phyloP scores from a whole-genome alignment of 2,797 vertebrate species.

The Myotis daubentonii region DNA sequence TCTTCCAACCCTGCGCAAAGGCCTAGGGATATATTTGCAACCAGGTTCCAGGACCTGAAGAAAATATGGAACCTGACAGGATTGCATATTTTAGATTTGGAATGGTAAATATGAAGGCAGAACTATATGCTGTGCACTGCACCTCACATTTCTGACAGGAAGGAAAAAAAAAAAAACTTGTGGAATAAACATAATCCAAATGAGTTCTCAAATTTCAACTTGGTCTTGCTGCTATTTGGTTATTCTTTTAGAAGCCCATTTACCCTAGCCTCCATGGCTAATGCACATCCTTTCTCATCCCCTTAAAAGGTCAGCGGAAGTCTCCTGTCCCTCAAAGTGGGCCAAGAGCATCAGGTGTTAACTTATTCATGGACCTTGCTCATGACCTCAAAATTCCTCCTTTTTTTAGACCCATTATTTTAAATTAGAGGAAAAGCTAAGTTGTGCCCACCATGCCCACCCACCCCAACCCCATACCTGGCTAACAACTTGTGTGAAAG shows the following conservation, averaged over 20 bases:
- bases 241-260: background rate
- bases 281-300: background rate
- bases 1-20: background rate
- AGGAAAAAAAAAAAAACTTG: background rate
- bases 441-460: background rate
- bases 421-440: background rate
- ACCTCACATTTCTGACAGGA: constrained; percentile 17
- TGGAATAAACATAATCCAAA: background rate
- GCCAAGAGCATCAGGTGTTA: background rate
- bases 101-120: background rate
- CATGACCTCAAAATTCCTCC: background rate
- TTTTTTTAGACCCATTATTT: background rate
- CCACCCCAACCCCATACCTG: background rate
- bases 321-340: background rate
- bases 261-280: background rate
- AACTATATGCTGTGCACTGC: background rate
- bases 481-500: background rate
- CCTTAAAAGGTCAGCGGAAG: background rate
- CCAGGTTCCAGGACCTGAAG: background rate
- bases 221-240: background rate
- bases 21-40: background rate
- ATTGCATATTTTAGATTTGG: background rate
- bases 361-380: background rate
- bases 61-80: background rate
- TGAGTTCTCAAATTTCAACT: constrained; percentile 21